Percentiles rank a stretch among this genome's conserved stretches.
These are phyloP conservation scores for Brachylomia viminalis DNA, from an alignment of 2,888 invertebrate species.

Conservation along the genomic window DNA sequence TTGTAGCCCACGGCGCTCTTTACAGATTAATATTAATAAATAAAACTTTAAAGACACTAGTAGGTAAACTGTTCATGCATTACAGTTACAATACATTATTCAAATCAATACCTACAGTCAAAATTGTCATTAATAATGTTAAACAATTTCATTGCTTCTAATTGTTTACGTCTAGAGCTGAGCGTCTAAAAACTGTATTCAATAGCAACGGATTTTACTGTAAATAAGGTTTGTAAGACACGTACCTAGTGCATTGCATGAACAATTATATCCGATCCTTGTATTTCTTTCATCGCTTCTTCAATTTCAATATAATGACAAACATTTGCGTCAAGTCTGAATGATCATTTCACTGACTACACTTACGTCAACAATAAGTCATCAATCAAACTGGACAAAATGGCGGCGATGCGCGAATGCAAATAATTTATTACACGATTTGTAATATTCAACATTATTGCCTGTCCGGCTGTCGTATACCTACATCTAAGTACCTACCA, in stretches of 20 bases:
- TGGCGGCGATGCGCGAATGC: slow-evolving; percentile 47
- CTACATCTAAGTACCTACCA: neutral
- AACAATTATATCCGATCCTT: neutral
- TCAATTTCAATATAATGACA: neutral
- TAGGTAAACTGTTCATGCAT: too few species aligned
- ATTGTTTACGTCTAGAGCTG: neutral
- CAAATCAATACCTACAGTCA: slow-evolving; percentile 1
- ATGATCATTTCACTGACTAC: slow-evolving; percentile 16
- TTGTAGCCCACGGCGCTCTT: neutral
- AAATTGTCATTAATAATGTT: slow-evolving; percentile 2
- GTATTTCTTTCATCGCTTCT: neutral
- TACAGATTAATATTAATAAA: too few species aligned
- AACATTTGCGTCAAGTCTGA: slow-evolving; percentile 2
- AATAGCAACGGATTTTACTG: neutral
- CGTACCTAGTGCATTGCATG: neutral
- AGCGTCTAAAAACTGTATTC: neutral
- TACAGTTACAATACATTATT: neutral
- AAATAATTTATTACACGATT: slow-evolving; percentile 10
- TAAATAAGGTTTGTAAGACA: neutral
- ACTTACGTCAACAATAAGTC: slow-evolving; percentile 38
- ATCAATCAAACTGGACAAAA: slow-evolving; percentile 47
- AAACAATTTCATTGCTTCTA: slow-evolving; percentile 11
- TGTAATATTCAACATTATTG: slow-evolving; percentile 9
- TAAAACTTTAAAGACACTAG: too few species aligned
- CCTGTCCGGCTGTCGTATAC: neutral